A percentile compares a stretch with the other conserved stretches of the same genome.
Conservation (phyloP, 2,797 vertebrate genomes). For the Crax fasciolata region DNA sequence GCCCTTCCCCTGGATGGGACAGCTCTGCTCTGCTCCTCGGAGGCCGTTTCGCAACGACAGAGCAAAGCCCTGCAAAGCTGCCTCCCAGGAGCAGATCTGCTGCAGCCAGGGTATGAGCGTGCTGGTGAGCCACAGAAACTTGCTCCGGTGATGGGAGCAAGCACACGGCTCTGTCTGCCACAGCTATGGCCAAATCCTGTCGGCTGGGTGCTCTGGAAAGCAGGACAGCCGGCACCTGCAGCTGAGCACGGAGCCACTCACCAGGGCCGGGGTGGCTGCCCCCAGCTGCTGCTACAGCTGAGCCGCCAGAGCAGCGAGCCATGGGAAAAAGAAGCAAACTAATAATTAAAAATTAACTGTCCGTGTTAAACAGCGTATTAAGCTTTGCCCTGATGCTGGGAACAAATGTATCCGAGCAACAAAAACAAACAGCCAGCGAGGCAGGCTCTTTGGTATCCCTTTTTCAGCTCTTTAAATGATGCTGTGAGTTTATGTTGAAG, state of each 20-base stretch:
- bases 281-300: not conserved
- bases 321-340: not conserved
- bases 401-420: slow-evolving; percentile 31
- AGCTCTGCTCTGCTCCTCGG: not conserved
- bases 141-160: accelerated
- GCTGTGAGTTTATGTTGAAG: not conserved
- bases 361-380: not conserved
- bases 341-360: not conserved
- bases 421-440: slow-evolving; percentile 24
- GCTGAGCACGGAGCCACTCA: slow-evolving; percentile 32
- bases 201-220: accelerated
- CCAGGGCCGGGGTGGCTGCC: not conserved
- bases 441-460: not conserved
- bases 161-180: not conserved
- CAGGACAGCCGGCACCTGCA: slow-evolving; percentile 35
- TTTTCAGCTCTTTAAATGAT: slow-evolving; percentile 11
- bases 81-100: not conserved
- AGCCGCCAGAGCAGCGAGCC: accelerated
- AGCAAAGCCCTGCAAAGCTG: not conserved
- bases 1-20: not conserved
- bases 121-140: not conserved
- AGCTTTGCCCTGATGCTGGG: not conserved
- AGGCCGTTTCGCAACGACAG: not conserved
- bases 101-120: accelerated
- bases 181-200: not conserved